These are phyloP conservation scores for Paralvinella palmiformis DNA, from an alignment of 1,140 invertebrate species.

Conservation along the genomic window DNA sequence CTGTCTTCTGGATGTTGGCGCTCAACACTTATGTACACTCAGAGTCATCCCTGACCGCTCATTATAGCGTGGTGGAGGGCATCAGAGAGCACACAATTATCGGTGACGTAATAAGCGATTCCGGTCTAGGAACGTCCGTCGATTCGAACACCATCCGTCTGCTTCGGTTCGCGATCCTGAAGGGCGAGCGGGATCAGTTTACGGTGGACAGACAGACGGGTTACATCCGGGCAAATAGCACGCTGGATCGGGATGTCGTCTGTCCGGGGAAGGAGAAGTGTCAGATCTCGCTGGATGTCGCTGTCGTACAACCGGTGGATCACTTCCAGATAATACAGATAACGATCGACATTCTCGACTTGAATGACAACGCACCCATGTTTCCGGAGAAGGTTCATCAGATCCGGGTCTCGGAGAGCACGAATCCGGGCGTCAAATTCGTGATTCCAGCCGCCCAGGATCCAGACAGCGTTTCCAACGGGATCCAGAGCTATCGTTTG, in stretches of 20 bases:
- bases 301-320: constrained; percentile 12
- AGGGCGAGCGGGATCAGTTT: too few relatives aligned
- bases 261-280: constrained; percentile 2
- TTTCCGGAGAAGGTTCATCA: background rate
- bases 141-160: too few relatives aligned
- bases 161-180: too few relatives aligned
- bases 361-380: constrained; percentile 16
- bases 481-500: constrained; percentile 5
- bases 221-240: background rate
- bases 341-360: constrained; percentile 14
- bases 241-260: constrained; percentile 14
- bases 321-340: constrained; percentile 21
- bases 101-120: too few relatives aligned
- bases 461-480: constrained; percentile 8
- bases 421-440: background rate
- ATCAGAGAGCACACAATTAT: too few relatives aligned
- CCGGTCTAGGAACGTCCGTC: too few relatives aligned
- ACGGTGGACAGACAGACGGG: background rate
- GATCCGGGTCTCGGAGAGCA: constrained; percentile 4
- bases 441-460: constrained; percentile 7
- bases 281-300: constrained; percentile 11
- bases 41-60: too few relatives aligned
- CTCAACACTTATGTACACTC: too few relatives aligned
- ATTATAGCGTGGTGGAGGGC: too few relatives aligned
- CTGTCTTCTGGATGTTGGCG: too few relatives aligned